Evolutionary conservation across 2,797 vertebrate genomes (phyloP), one percentile per base, ranked within the genome.

Genomic region (Betta splendens): DNA sequence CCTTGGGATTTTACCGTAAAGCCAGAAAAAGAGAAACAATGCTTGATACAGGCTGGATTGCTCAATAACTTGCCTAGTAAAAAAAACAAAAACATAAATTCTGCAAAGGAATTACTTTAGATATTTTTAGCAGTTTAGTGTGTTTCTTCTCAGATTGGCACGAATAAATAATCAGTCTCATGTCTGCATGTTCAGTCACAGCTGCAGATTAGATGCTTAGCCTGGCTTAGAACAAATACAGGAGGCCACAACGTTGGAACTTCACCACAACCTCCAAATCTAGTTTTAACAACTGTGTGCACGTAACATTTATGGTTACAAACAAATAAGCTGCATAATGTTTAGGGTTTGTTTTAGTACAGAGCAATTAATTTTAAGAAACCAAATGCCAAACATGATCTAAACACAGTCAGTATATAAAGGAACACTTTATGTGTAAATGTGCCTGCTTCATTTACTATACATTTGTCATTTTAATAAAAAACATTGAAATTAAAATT

Each of bases 381-480:
- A n/a, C n/a, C n/a, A n/a, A n/a, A n/a, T n/a, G n/a, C n/a, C n/a
- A n/a, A n/a, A n/a, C n/a, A n/a, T n/a, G n/a, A n/a, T n/a, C n/a
- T n/a, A n/a, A n/a, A n/a, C n/a, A n/a, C n/a, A n/a, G n/a, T 25
- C 16, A 39, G 5, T 29, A 7, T 33, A 37, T 15, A 31, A 22
- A 37, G 26, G 17, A 22, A 7, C 32, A 40, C 4, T 37, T 29
- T 10, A 29, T 52, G 23, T 17, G 40, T 29, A 49, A 35, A 53
- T 47, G 53, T 39, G 13, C 28, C 32, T 4, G 10, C 7, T 63
- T 44, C 20, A 47, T 16, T n/a, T 39, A 10, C 45, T 42, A 47
- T 68, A 16, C 56, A 33, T 54, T 37, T 69, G 64, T 35, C 60
- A 44, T 55, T 72, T 23, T 22, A n/a, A 47, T 40, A 36, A 37